Evolutionary conservation across 2,113 vertebrate species (phyloP).

Genomic region (Myocastor coypus): DNA sequence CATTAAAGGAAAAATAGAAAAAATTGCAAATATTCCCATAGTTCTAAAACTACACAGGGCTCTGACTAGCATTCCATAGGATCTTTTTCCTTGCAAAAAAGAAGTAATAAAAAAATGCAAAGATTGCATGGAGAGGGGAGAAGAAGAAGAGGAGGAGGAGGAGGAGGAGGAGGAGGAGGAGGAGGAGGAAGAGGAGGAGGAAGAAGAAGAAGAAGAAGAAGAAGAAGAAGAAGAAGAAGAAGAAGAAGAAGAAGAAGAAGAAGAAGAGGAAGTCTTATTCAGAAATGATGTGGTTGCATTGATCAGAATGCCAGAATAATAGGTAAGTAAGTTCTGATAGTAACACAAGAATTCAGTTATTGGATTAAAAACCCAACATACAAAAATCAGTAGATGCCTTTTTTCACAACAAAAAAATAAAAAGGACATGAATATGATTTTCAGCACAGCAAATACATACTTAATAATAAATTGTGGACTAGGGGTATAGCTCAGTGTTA

Average conservation of each 20-base stretch:
- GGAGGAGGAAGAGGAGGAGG: too few species aligned
- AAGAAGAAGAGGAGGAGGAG: too few species aligned
- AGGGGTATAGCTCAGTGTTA: too few species aligned
- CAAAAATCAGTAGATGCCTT: background rate
- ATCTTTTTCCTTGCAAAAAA: background rate
- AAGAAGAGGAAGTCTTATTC: background rate
- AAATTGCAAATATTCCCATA: background rate
- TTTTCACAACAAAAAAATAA: background rate
- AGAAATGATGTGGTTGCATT: background rate
- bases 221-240: too few species aligned
- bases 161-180: too few species aligned
- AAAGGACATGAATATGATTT: background rate
- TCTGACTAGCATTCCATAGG: background rate
- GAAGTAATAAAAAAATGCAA: background rate
- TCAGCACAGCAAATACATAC: background rate
- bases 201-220: too few species aligned
- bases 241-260: too few species aligned
- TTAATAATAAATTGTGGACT: background rate
- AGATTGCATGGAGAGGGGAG: too few species aligned
- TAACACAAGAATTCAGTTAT: background rate
- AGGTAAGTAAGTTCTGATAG: background rate
- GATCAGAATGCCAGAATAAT: background rate
- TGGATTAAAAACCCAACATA: background rate
- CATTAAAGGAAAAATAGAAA: background rate
- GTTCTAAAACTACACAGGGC: background rate